Percentiles rank a stretch among this genome's conserved stretches.
These are phyloP conservation scores for Drosophila kokeensis DNA, from an alignment of 2,888 invertebrate species.

Conservation along the genomic window DNA sequence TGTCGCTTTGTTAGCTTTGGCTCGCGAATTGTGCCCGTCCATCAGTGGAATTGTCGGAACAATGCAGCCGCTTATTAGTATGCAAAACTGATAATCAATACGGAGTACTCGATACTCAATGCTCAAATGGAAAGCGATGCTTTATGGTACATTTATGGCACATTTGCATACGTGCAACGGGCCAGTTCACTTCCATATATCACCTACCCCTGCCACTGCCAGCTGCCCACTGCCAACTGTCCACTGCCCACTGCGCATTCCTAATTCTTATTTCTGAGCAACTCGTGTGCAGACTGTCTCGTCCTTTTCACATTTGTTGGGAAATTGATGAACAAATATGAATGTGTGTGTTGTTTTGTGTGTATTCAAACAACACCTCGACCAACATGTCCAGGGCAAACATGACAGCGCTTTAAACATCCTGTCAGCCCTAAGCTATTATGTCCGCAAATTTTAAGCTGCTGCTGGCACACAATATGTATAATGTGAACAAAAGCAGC, in stretches of 20 bases:
- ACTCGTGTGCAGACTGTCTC: slow-evolving; percentile 15
- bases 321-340: slow-evolving; percentile 33
- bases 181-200: slow-evolving; percentile 18
- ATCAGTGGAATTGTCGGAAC: slow-evolving; percentile 38
- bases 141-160: slow-evolving; percentile 64
- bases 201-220: too few relatives aligned
- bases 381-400: slow-evolving; percentile 31
- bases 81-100: slow-evolving; percentile 80
- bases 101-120: slow-evolving; percentile 35
- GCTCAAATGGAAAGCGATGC: slow-evolving; percentile 33
- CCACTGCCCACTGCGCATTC: background rate
- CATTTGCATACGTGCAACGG: slow-evolving; percentile 63
- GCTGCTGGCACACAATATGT: background rate
- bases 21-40: slow-evolving; percentile 7
- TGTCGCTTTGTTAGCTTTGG: slow-evolving; percentile 23
- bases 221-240: too few relatives aligned
- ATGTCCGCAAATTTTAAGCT: slow-evolving; percentile 19
- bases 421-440: slow-evolving; percentile 30
- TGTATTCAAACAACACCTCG: slow-evolving; percentile 33
- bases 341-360: slow-evolving; percentile 22
- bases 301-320: slow-evolving; percentile 19
- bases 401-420: slow-evolving; percentile 38
- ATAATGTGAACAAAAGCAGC: background rate
- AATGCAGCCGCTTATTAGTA: slow-evolving; percentile 69
- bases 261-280: background rate